A percentile compares a stretch with the other conserved stretches of the same genome.
These are phyloP conservation scores for Tragelaphus scriptus DNA, from an alignment of 2,113 vertebrate species.

Conservation along the genomic window DNA sequence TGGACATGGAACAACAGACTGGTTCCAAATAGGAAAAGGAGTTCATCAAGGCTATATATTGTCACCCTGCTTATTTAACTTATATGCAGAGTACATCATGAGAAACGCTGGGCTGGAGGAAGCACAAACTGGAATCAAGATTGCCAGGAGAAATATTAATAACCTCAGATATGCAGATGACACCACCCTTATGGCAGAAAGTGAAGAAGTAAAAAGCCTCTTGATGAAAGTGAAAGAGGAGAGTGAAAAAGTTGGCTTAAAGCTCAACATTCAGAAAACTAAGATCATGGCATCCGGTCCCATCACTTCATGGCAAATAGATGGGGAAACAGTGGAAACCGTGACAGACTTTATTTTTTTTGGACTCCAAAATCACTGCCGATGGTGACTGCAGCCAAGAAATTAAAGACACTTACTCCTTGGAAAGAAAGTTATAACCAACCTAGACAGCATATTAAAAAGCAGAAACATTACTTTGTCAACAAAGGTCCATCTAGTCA, in stretches of 20 bases:
- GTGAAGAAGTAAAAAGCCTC: not conserved
- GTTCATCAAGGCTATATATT: accelerated
- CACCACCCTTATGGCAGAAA: not conserved
- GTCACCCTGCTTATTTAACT: not conserved
- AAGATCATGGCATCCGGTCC: not conserved
- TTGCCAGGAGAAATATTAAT: not conserved
- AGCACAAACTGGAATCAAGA: not conserved
- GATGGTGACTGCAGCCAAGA: not conserved
- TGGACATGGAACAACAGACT: not conserved
- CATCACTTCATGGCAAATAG: too few species aligned
- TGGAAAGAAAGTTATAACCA: not conserved
- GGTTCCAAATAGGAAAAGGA: not conserved
- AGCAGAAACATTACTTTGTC: not conserved
- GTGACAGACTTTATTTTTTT: too few species aligned
- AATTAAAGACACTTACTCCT: not conserved
- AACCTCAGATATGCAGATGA: not conserved
- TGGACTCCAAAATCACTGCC: not conserved
- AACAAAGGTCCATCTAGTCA: not conserved
- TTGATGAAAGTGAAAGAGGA: not conserved
- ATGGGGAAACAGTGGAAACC: not conserved
- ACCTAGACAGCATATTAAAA: not conserved
- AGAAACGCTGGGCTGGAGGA: not conserved
- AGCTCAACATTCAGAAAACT: not conserved
- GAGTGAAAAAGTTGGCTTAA: not conserved
- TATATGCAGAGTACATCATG: not conserved